phyloP scores from a whole-genome alignment of 2,888 invertebrate species.

The Boloria selene region DNA sequence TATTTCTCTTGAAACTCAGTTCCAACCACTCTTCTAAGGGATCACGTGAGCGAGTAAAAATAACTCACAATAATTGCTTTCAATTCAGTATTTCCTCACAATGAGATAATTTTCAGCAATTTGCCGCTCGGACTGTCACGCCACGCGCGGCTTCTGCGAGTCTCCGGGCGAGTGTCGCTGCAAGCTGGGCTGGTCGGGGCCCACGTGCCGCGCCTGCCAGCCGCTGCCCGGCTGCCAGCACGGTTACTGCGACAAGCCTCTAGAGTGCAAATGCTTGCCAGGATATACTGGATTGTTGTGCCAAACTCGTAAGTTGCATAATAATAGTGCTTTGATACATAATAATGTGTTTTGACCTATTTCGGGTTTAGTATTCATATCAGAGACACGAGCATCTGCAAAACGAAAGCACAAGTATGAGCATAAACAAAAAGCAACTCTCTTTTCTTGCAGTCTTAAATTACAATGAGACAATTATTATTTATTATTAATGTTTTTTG shows the following conservation, averaged over 20 bases:
- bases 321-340: too few species aligned
- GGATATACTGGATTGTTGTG: constrained; percentile 96
- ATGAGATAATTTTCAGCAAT: constrained; percentile 77
- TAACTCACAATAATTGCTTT: too few species aligned
- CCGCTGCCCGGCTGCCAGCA: constrained; percentile 95
- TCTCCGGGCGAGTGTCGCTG: constrained; percentile 94
- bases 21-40: too few species aligned
- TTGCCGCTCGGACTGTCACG: constrained; percentile 92
- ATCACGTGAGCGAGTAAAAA: too few species aligned
- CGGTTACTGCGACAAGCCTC: constrained; percentile 93
- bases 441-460: too few species aligned
- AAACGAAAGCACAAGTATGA: too few species aligned
- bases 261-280: constrained; percentile 94
- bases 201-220: constrained; percentile 92
- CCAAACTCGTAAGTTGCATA: constrained; percentile 88
- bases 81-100: not conserved
- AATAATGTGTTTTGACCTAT: too few species aligned
- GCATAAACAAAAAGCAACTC: not conserved
- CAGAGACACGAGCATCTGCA: too few species aligned
- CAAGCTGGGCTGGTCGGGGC: constrained; percentile 94
- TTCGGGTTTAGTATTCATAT: too few species aligned
- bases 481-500: too few species aligned
- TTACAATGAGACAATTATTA: too few species aligned
- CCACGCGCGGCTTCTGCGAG: constrained; percentile 93
- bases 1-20: too few species aligned